phyloP scores from a whole-genome alignment of 2,888 invertebrate species.

The Mantis religiosa region DNA sequence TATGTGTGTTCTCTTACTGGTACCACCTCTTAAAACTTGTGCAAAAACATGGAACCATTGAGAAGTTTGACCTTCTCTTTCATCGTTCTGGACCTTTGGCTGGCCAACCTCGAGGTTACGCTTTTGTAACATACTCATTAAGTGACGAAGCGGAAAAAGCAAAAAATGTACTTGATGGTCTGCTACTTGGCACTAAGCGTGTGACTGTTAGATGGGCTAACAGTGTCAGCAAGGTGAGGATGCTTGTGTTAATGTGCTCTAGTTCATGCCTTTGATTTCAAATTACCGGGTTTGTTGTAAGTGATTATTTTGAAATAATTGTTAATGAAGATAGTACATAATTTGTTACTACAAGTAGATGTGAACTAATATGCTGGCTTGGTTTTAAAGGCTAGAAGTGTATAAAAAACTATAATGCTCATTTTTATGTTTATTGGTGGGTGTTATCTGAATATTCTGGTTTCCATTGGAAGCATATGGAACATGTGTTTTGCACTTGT shows the following conservation, averaged over 20 bases:
- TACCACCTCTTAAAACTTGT: slow-evolving; percentile 94
- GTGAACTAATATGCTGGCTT: too few relatives aligned
- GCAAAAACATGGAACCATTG: slow-evolving; percentile 88
- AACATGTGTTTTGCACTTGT: too few relatives aligned
- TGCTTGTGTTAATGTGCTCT: not conserved
- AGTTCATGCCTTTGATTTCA: not conserved
- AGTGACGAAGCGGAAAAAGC: slow-evolving; percentile 66
- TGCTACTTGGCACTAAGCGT: slow-evolving; percentile 66
- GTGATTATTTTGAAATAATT: too few relatives aligned
- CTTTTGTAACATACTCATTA: slow-evolving; percentile 79
- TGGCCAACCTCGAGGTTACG: slow-evolving; percentile 89
- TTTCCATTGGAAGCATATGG: too few relatives aligned
- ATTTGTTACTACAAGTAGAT: too few relatives aligned
- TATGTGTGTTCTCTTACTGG: slow-evolving; percentile 60
- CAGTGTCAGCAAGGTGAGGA: slow-evolving; percentile 60
- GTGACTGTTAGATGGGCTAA: slow-evolving; percentile 80
- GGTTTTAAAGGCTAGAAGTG: too few relatives aligned
- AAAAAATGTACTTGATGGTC: slow-evolving; percentile 69
- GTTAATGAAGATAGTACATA: too few relatives aligned
- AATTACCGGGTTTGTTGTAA: too few relatives aligned
- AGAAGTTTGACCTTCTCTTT: slow-evolving; percentile 93
- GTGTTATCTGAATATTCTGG: too few relatives aligned
- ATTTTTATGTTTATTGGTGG: too few relatives aligned
- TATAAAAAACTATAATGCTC: too few relatives aligned
- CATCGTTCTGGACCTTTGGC: slow-evolving; percentile 85